phyloP scores from a whole-genome alignment of 2,888 invertebrate species.

The Coleophora deauratella region DNA sequence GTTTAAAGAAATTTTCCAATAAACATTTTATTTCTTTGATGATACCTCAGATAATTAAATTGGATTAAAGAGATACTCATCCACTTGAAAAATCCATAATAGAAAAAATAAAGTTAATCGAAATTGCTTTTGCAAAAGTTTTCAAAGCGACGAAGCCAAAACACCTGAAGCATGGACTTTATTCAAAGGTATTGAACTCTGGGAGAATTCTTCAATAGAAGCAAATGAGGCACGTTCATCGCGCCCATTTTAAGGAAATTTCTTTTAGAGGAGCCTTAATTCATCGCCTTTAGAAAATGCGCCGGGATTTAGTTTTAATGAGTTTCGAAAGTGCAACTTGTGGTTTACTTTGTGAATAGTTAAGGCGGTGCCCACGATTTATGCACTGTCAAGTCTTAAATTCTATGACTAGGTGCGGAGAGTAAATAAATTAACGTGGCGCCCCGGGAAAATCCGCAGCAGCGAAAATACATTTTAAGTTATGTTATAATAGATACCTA shows the following conservation, averaged over 20 bases:
- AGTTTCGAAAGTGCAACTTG: constrained; percentile 64
- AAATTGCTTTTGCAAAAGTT: constrained; percentile 17
- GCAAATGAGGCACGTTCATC: constrained; percentile 65
- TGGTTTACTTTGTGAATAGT: constrained; percentile 61
- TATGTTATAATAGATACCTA: no score
- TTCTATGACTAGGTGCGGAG: constrained; percentile 7
- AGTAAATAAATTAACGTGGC: background rate
- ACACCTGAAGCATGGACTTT: constrained; percentile 20
- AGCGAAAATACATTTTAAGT: no score
- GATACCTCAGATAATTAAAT: no score
- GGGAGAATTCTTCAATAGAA: constrained; percentile 56
- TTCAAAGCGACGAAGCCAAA: constrained; percentile 34
- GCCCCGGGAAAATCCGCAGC: no score
- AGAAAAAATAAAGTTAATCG: background rate
- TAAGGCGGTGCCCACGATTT: constrained; percentile 30
- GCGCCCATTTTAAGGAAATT: constrained; percentile 62
- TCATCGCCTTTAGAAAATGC: constrained; percentile 69
- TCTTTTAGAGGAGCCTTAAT: constrained; percentile 60
- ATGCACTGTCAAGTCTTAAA: constrained; percentile 29
- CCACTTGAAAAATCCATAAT: background rate
- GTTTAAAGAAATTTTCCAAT: no score
- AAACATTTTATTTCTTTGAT: no score
- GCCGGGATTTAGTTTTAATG: constrained; percentile 71
- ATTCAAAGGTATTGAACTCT: constrained; percentile 40
- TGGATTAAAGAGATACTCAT: background rate